A percentile compares a stretch with the other conserved stretches of the same genome.
Conservation (phyloP, 2,113 vertebrate genomes). For the Todiramphus chloris region DNA sequence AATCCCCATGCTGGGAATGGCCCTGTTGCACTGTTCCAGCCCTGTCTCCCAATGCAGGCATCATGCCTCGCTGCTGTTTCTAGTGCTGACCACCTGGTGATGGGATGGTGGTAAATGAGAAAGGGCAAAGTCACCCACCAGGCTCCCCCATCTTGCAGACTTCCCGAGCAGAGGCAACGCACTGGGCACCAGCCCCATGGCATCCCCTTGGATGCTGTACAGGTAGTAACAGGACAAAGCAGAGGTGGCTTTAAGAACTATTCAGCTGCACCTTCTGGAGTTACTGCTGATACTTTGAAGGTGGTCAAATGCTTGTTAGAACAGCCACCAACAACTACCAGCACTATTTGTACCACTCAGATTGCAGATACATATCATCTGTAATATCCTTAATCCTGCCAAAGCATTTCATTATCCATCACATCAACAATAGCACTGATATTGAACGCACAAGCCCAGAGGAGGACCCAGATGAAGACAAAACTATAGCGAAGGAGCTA, state of each 20-base stretch:
- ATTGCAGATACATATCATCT: not conserved
- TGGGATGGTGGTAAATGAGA: not conserved
- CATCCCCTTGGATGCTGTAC: not conserved
- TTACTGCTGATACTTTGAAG: not conserved
- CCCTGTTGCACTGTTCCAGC: not conserved
- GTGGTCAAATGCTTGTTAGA: not conserved
- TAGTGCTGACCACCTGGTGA: not conserved
- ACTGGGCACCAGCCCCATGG: accelerated
- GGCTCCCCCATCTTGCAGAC: not conserved
- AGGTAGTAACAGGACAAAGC: not conserved
- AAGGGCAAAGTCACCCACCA: not conserved
- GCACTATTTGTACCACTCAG: not conserved
- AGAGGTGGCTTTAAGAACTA: not conserved
- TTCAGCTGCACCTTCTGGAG: not conserved
- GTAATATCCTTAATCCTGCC: not conserved
- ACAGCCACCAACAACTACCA: not conserved
- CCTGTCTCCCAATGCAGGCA: not conserved
- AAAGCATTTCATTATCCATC: not conserved
- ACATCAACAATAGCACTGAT: not conserved
- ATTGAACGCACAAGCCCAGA: not conserved
- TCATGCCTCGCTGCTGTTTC: not conserved
- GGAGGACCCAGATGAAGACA: not conserved
- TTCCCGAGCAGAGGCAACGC: not conserved
- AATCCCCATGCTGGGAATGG: not conserved
- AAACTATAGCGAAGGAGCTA: not conserved